Evolutionary conservation across 2,797 vertebrate genomes (phyloP).

Genomic region (Masticophis lateralis): DNA sequence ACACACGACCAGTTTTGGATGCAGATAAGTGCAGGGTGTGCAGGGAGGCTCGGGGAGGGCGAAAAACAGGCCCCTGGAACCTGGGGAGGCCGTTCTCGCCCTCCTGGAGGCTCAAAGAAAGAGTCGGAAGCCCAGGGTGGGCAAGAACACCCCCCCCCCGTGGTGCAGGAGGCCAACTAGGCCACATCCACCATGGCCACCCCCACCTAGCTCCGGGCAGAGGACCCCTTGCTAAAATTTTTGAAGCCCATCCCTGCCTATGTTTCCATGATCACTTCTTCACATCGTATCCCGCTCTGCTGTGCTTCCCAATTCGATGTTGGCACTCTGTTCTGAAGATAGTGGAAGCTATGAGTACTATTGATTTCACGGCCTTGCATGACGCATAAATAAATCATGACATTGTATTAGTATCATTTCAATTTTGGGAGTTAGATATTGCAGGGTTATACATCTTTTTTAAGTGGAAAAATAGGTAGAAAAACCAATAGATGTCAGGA

Average conservation of each 20-base stretch:
- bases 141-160: too few species aligned
- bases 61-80: too few species aligned
- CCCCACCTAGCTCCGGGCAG: too few species aligned
- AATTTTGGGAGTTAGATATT: not conserved
- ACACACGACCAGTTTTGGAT: rapidly evolving
- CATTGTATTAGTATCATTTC: not conserved
- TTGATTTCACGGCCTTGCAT: not conserved
- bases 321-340: not conserved
- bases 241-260: not conserved
- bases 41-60: too few species aligned
- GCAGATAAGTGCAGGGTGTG: too few species aligned
- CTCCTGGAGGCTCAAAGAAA: too few species aligned
- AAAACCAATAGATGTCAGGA: not conserved
- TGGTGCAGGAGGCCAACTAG: too few species aligned
- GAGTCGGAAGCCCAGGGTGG: too few species aligned
- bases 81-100: too few species aligned
- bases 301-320: not conserved
- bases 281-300: not conserved
- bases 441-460: not conserved
- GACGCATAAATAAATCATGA: not conserved
- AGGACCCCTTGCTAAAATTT: too few species aligned
- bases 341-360: not conserved
- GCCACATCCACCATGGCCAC: too few species aligned
- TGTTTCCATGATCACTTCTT: not conserved
- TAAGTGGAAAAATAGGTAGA: not conserved